A percentile compares a stretch with the other conserved stretches of the same genome.
Conservation (phyloP, 2,888 invertebrate genomes). For the Machimus rusticus region DNA sequence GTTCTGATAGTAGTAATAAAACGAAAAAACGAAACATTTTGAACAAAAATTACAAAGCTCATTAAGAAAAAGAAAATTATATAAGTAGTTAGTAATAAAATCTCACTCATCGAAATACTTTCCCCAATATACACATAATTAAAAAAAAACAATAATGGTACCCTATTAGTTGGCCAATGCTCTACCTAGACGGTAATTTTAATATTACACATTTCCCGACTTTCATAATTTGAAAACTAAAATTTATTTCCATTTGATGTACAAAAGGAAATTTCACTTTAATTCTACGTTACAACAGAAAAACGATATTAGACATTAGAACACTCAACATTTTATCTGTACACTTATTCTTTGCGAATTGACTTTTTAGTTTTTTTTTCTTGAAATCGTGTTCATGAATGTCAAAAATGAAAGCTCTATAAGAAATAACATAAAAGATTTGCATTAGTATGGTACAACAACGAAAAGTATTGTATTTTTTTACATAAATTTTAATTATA, state of each 20-base stretch:
- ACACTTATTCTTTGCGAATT: conserved; percentile 63
- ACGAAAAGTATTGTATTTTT: background rate
- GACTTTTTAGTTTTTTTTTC: conserved; percentile 56
- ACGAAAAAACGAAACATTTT: background rate
- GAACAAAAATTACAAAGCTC: background rate
- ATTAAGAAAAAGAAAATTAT: background rate
- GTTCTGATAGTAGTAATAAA: too few relatives aligned
- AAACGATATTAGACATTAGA: background rate
- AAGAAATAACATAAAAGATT: background rate
- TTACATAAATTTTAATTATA: background rate
- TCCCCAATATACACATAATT: background rate
- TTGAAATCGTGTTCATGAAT: conserved; percentile 16
- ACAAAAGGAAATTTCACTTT: background rate
- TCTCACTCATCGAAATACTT: background rate
- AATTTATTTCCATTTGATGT: background rate
- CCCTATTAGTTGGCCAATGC: background rate
- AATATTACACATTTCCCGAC: conserved; percentile 29
- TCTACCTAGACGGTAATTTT: background rate
- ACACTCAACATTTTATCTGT: conserved; percentile 49
- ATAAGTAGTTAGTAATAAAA: background rate
- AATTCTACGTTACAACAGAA: background rate
- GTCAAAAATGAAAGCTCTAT: background rate
- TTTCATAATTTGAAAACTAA: background rate
- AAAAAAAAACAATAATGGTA: background rate
- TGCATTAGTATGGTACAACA: background rate